Conservation (phyloP, 2,888 invertebrate species). For the Drosophila pseudotalamancana region DNA sequence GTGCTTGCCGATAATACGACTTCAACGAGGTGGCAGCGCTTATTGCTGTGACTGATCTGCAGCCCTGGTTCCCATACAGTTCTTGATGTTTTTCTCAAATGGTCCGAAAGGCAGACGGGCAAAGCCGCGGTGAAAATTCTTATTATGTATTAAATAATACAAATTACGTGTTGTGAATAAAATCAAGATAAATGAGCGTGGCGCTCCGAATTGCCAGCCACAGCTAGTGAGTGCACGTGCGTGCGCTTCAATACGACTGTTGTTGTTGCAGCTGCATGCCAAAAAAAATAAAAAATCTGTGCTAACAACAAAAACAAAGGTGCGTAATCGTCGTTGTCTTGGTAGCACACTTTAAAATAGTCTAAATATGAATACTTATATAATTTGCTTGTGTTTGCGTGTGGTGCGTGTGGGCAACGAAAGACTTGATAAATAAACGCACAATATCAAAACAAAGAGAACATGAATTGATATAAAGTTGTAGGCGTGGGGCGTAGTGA, state of each 20-base stretch:
- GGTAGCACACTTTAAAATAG: slow-evolving; percentile 49
- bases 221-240: slow-evolving; percentile 28
- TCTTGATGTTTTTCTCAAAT: slow-evolving; percentile 29
- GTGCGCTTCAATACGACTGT: slow-evolving; percentile 23
- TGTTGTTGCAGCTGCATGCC: slow-evolving; percentile 18
- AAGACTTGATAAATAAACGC: slow-evolving; percentile 1
- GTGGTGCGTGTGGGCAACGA: neutral
- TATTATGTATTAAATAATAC: slow-evolving; percentile 49
- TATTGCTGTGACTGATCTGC: neutral
- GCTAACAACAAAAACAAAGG: slow-evolving; percentile 69
- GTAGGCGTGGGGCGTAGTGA: neutral
- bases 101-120: slow-evolving; percentile 8
- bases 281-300: slow-evolving; percentile 50
- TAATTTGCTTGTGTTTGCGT: slow-evolving; percentile 30
- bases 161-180: slow-evolving; percentile 25
- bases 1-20: slow-evolving; percentile 5
- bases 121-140: slow-evolving; percentile 46
- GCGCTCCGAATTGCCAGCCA: neutral
- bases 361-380: slow-evolving; percentile 52
- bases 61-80: slow-evolving; percentile 30
- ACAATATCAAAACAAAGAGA: slow-evolving; percentile 1
- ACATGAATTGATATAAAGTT: neutral
- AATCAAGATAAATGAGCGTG: slow-evolving; percentile 42
- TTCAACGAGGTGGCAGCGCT: slow-evolving; percentile 24
- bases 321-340: slow-evolving; percentile 37